Evolutionary conservation across 2,888 invertebrate genomes (phyloP).

Genomic region (Philhelius pedissequus): DNA sequence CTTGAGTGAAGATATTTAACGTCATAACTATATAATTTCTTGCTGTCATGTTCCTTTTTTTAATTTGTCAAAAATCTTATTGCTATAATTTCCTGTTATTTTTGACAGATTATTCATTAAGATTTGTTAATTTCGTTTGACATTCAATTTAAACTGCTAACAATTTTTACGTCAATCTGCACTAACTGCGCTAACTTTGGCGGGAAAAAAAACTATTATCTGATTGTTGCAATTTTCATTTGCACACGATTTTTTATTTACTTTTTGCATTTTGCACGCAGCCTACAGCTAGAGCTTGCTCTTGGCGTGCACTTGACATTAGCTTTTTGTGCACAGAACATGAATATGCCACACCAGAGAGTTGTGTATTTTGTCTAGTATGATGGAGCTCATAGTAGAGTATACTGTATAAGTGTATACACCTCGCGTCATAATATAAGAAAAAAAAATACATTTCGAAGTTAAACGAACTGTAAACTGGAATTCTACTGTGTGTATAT

Average conservation of each 20-base stretch:
- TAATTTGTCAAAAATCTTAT: not conserved
- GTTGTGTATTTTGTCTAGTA: not conserved
- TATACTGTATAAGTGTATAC: no score
- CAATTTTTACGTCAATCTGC: not conserved
- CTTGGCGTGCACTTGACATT: slow-evolving; percentile 67
- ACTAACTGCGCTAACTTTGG: slow-evolving; percentile 4
- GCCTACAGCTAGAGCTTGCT: slow-evolving; percentile 12
- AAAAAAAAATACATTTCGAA: slow-evolving; percentile 50
- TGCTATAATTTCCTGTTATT: not conserved
- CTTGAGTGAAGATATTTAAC: slow-evolving; percentile 24
- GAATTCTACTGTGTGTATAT: slow-evolving; percentile 32
- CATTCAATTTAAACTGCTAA: not conserved
- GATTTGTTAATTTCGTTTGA: not conserved
- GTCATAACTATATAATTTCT: slow-evolving; percentile 17
- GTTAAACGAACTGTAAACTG: slow-evolving; percentile 67
- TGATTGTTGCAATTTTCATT: slow-evolving; percentile 60
- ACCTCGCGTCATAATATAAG: slow-evolving; percentile 1
- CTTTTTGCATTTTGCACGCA: slow-evolving; percentile 57
- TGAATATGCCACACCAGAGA: slow-evolving; percentile 10
- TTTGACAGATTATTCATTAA: not conserved
- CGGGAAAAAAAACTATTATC: slow-evolving; percentile 63
- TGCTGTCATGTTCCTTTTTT: slow-evolving; percentile 45
- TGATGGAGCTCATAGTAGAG: not conserved
- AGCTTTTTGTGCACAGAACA: slow-evolving; percentile 54
- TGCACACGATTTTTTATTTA: slow-evolving; percentile 56